Evolutionary conservation across 2,888 invertebrate genomes (phyloP).

Genomic region (Cordilura impudica): DNA sequence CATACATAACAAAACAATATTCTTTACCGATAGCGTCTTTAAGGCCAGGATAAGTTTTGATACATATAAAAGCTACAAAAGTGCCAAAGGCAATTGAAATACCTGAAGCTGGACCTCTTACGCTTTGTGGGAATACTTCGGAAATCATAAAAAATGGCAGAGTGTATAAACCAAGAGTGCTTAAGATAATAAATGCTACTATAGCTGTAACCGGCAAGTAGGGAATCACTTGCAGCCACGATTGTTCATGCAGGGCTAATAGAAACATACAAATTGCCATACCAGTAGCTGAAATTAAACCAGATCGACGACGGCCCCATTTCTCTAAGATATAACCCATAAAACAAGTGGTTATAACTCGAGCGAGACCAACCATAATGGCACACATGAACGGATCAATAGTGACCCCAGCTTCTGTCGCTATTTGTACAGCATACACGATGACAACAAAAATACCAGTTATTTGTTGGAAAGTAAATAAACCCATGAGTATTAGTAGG

Average conservation of each 20-base stretch:
- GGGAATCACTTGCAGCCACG: conserved; percentile 66
- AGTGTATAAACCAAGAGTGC: conserved; percentile 79
- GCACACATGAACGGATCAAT: conserved; percentile 84
- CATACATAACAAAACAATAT: conserved; percentile 83
- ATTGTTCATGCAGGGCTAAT: conserved; percentile 79
- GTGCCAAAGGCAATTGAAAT: conserved; percentile 83
- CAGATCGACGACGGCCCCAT: conserved; percentile 82
- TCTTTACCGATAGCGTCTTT: conserved; percentile 80
- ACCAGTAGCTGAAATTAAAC: conserved; percentile 82
- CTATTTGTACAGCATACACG: conserved; percentile 85
- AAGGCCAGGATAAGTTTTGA: conserved; percentile 83
- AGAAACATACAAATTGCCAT: conserved; percentile 82
- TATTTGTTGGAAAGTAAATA: conserved; percentile 84
- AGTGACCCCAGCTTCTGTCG: conserved; percentile 81
- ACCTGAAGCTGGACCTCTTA: conserved; percentile 83
- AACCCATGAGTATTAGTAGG: conserved; percentile 79
- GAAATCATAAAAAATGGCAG: conserved; percentile 88
- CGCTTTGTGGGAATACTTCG: conserved; percentile 83
- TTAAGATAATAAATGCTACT: conserved; percentile 78
- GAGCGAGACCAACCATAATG: conserved; percentile 82
- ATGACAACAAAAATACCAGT: conserved; percentile 85
- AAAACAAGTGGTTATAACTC: conserved; percentile 82
- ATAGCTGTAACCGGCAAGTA: conserved; percentile 72
- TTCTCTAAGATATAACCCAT: conserved; percentile 82
- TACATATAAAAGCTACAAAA: conserved; percentile 82